Evolutionary conservation across 2,113 vertebrate genomes (phyloP).

Genomic region (Gallinago media): DNA sequence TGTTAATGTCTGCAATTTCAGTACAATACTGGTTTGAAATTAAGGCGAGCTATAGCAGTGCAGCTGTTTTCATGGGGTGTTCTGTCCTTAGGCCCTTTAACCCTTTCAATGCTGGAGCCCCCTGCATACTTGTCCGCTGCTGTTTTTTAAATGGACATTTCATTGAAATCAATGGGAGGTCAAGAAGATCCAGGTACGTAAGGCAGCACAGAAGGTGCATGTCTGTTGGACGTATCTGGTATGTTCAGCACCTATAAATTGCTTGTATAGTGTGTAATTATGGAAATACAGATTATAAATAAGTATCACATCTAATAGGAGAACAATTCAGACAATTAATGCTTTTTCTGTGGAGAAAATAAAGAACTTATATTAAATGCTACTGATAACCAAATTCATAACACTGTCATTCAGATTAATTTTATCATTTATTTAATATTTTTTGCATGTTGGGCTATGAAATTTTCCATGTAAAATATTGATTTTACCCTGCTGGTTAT

Average conservation of each 20-base stretch:
- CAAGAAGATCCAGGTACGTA: constrained; percentile 75
- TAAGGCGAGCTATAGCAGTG: constrained; percentile 55
- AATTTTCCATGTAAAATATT: background rate
- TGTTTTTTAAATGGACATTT: constrained; percentile 78
- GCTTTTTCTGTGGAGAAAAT: background rate
- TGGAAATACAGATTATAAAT: background rate
- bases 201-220: constrained; percentile 69
- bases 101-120: constrained; percentile 74
- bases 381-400: constrained; percentile 17
- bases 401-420: background rate
- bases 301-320: background rate
- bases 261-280: background rate
- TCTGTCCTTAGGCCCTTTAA: constrained; percentile 75
- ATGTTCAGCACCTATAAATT: constrained; percentile 35
- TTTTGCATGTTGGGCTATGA: constrained; percentile 13
- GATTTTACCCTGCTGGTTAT: background rate
- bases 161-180: constrained; percentile 75
- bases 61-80: constrained; percentile 72
- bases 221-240: constrained; percentile 67
- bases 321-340: background rate
- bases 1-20: constrained; percentile 30
- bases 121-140: constrained; percentile 74
- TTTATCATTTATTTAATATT: background rate
- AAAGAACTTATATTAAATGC: background rate
- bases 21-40: constrained; percentile 40